Evolutionary conservation across 2,113 vertebrate genomes (phyloP).

Genomic region (Python bivittatus): DNA sequence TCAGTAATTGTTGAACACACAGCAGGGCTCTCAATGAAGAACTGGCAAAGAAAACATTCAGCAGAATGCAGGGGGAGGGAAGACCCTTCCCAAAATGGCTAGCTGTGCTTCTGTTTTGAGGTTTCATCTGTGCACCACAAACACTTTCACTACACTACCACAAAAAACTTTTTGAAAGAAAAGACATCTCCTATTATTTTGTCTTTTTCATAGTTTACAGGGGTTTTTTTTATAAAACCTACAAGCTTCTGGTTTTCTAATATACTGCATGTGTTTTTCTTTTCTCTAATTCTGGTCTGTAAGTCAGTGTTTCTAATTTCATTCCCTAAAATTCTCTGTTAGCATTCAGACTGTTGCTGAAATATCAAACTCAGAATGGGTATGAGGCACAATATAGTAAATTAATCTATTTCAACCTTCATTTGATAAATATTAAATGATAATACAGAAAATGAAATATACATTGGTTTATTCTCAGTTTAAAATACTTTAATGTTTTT

Average conservation of each 20-base stretch:
- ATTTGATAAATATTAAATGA: neutral
- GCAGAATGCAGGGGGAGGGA: neutral
- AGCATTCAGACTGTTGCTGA: neutral
- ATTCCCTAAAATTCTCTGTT: neutral
- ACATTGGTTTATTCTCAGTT: neutral
- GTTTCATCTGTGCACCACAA: neutral
- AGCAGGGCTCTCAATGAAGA: neutral
- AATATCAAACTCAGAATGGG: neutral
- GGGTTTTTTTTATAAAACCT: neutral
- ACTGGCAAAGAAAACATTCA: neutral
- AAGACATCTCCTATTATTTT: neutral
- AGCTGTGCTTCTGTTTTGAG: neutral
- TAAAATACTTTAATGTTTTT: neutral
- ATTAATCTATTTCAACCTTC: neutral
- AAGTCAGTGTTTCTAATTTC: neutral
- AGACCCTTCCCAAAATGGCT: neutral
- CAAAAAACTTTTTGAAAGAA: neutral
- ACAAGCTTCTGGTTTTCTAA: slow-evolving; percentile 3
- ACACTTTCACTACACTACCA: neutral
- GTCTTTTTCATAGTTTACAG: neutral
- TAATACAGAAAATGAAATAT: neutral
- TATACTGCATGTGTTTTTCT: neutral
- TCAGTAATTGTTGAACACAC: neutral
- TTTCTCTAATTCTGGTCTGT: neutral
- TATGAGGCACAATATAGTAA: neutral